Evolutionary conservation across 2,113 vertebrate genomes (phyloP).

Genomic region (Seriola aureovittata): DNA sequence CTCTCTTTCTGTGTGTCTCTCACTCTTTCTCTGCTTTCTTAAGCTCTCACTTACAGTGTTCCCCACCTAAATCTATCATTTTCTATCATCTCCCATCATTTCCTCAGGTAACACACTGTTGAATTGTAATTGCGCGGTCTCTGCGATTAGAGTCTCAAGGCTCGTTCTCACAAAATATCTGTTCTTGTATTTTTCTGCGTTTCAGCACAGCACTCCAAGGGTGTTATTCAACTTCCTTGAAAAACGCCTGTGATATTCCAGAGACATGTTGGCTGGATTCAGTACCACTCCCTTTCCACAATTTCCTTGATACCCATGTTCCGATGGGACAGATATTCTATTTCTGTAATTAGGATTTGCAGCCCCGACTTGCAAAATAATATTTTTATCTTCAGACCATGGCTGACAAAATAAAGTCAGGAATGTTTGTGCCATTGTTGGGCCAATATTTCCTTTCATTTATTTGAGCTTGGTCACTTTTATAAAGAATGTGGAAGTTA

Average conservation of each 20-base stretch:
- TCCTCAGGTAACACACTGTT: slow-evolving; percentile 19
- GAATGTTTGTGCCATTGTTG: background rate
- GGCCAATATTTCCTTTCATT: slow-evolving; percentile 1
- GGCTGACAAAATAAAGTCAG: background rate
- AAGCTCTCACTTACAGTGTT: slow-evolving; percentile 16
- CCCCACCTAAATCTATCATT: background rate
- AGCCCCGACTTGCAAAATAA: slow-evolving; percentile 14
- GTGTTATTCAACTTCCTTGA: slow-evolving; percentile 69
- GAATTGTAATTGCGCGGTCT: background rate
- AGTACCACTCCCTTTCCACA: slow-evolving; percentile 70
- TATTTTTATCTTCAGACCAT: background rate
- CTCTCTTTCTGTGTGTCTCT: slow-evolving; percentile 25
- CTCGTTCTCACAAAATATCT: slow-evolving; percentile 41
- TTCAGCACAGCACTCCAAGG: slow-evolving; percentile 45
- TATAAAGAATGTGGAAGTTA: background rate
- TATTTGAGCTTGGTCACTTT: background rate
- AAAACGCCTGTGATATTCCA: slow-evolving; percentile 60
- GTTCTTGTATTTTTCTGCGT: slow-evolving; percentile 37
- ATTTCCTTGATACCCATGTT: slow-evolving; percentile 63
- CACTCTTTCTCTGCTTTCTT: slow-evolving; percentile 16
- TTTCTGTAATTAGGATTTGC: slow-evolving; percentile 54
- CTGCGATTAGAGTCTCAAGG: background rate
- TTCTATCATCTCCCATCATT: slow-evolving; percentile 17
- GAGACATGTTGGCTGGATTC: slow-evolving; percentile 59
- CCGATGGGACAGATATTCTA: slow-evolving; percentile 51